Conservation (phyloP, 2,113 vertebrate genomes). For the Nothoprocta perdicaria region DNA sequence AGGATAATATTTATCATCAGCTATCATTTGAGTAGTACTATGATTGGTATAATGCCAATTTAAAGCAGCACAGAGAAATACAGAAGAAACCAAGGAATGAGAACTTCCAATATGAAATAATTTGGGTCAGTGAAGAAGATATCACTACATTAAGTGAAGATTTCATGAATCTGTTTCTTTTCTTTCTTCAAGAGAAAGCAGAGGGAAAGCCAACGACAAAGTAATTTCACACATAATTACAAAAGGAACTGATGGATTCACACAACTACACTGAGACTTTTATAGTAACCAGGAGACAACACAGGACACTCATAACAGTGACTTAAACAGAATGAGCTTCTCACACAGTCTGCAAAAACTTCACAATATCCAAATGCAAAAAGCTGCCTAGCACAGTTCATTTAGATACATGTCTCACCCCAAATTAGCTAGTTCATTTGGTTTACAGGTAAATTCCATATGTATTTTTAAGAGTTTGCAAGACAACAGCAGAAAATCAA, state of each 20-base stretch:
- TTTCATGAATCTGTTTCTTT: background rate
- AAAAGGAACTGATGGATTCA: slow-evolving; percentile 41
- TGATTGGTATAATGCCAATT: slow-evolving; percentile 45
- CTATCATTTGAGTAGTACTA: slow-evolving; percentile 63
- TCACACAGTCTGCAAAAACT: background rate
- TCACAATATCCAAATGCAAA: background rate
- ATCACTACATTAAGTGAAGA: background rate
- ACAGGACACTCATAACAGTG: slow-evolving; percentile 13
- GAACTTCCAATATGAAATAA: slow-evolving; percentile 8
- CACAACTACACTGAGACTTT: slow-evolving; percentile 43
- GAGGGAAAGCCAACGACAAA: slow-evolving; percentile 22
- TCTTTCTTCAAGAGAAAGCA: background rate
- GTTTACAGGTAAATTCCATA: background rate
- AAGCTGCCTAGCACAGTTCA: background rate
- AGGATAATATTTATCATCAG: slow-evolving; percentile 77
- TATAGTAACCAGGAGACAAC: slow-evolving; percentile 52
- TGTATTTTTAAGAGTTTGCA: background rate
- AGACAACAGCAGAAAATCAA: slow-evolving; percentile 1
- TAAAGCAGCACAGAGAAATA: slow-evolving; percentile 36
- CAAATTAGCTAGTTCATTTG: background rate
- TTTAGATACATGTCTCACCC: background rate
- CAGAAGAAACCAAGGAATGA: slow-evolving; percentile 13
- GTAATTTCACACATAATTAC: slow-evolving; percentile 62
- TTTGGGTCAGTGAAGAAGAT: slow-evolving; percentile 5
- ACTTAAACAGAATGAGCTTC: slow-evolving; percentile 1